These are phyloP conservation scores for Drosophila takahashii DNA, from an alignment of 1,140 invertebrate species.

Conservation along the genomic window DNA sequence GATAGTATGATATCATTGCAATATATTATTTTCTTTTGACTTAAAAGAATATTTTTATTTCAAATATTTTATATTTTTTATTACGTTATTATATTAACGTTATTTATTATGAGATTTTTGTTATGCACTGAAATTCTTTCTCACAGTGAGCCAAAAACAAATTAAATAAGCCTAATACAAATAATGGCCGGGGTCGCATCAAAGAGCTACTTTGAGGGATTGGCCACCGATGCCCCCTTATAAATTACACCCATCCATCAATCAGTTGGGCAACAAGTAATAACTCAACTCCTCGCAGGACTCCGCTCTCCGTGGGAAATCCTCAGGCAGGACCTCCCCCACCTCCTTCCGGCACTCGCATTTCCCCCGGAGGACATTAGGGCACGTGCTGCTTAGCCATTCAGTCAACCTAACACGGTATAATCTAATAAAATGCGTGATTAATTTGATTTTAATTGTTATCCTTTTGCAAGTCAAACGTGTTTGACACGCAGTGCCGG, in stretches of 20 bases:
- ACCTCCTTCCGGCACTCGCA: constrained; percentile 23
- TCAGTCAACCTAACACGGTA: constrained; percentile 69
- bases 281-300: constrained; percentile 60
- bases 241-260: constrained; percentile 69
- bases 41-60: too few relatives aligned
- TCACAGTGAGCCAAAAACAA: constrained; percentile 10
- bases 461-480: constrained; percentile 75
- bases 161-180: constrained; percentile 42
- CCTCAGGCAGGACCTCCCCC: not conserved
- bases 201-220: constrained; percentile 21
- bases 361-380: constrained; percentile 21
- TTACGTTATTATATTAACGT: too few relatives aligned
- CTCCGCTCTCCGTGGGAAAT: not conserved
- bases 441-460: constrained; percentile 83
- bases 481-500: constrained; percentile 57
- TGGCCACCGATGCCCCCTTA: constrained; percentile 16
- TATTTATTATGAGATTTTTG: too few relatives aligned
- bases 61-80: too few relatives aligned
- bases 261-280: constrained; percentile 73
- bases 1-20: too few relatives aligned
- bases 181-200: constrained; percentile 30
- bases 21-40: too few relatives aligned
- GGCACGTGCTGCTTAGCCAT: constrained; percentile 62
- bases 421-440: constrained; percentile 83
- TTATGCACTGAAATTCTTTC: too few relatives aligned